Base-by-base conservation (phyloP, 2,113 vertebrate genomes). In the Lycaon pictus region DNA sequence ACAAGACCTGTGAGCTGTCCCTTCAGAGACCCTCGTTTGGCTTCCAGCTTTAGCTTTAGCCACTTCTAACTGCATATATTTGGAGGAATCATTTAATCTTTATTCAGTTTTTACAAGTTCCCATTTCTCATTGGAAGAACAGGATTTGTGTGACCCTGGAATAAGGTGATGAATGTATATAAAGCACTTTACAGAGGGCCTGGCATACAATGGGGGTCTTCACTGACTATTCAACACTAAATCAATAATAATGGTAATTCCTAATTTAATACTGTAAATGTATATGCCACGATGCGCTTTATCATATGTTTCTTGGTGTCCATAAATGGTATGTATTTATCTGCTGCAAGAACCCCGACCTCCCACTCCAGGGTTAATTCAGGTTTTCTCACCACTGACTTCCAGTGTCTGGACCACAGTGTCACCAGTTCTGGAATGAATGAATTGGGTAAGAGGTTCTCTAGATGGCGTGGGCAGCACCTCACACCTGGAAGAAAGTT, bases 211-310 rank as follows among this genome's bases (percentile, higher is more conserved):
- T 0, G 16, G 11, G 56, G 0, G 4, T 25, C 4, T 55, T 29
- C 3, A 15, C 2, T 25, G 20, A 15, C 23, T 65, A 3, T 56
- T 25, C 67, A 69, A 69, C 35, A 4, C 67, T 35, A 69, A 69
- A 19, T 69, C 32, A 69, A 20, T 35, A 11, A 35, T 35, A 69
- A 20, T n/a, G 4, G n/a, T 69, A 69, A 15, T 60, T 22, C 17
- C 8, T 67, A 51, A 32, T 35, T 43, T 25, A 69, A 11, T 2
- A 2, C 7, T 48, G 3, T 27, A 20, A 20, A 22, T 9, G 12
- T 0, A 35, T 19, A 5, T 17, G 12, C 29, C 6, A 4, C 11
- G 4, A 2, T 56, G 23, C 13, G 12, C 4, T 58, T 4, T 0
- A 0, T 27, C 7, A 4, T 0, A 0, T 17, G 13, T 15, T 88